A percentile compares a stretch with the other conserved stretches of the same genome.
These are phyloP conservation scores for Zaprionus camerounensis DNA, from an alignment of 1,140 invertebrate genomes.

Conservation along the genomic window DNA sequence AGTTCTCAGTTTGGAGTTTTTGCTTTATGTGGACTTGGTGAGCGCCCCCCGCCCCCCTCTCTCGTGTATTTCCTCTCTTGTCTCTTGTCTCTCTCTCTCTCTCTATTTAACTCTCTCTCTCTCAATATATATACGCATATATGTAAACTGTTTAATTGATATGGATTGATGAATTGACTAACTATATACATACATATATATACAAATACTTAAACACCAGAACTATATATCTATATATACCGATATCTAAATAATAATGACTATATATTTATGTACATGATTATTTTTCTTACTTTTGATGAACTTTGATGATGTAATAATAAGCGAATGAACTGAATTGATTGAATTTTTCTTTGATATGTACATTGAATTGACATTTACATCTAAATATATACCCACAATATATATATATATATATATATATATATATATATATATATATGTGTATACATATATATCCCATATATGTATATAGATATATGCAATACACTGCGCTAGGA, in stretches of 20 bases:
- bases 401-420: too few species aligned
- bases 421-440: conserved; percentile 12
- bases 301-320: conserved; percentile 80
- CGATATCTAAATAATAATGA: conserved; percentile 43
- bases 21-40: conserved; percentile 74
- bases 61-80: conserved; percentile 57
- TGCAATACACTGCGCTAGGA: conserved; percentile 36
- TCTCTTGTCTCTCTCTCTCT: conserved; percentile 51
- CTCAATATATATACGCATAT: conserved; percentile 55
- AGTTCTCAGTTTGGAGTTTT: conserved; percentile 35
- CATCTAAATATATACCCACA: conserved; percentile 42
- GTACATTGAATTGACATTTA: conserved; percentile 57
- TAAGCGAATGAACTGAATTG: conserved; percentile 81
- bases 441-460: conserved; percentile 10
- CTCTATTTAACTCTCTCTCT: conserved; percentile 58
- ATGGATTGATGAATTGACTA: conserved; percentile 58
- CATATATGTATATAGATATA: conserved; percentile 52
- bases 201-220: conserved; percentile 37
- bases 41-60: conserved; percentile 48
- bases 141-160: conserved; percentile 58
- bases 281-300: conserved; percentile 75
- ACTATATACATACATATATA: conserved; percentile 41
- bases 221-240: conserved; percentile 55
- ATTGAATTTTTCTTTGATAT: conserved; percentile 80
- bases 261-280: conserved; percentile 72